A percentile compares a stretch with the other conserved stretches of the same genome.
Evolutionary conservation across 2,888 invertebrate genomes (phyloP).

Genomic region (Frankliniella intonsa): DNA sequence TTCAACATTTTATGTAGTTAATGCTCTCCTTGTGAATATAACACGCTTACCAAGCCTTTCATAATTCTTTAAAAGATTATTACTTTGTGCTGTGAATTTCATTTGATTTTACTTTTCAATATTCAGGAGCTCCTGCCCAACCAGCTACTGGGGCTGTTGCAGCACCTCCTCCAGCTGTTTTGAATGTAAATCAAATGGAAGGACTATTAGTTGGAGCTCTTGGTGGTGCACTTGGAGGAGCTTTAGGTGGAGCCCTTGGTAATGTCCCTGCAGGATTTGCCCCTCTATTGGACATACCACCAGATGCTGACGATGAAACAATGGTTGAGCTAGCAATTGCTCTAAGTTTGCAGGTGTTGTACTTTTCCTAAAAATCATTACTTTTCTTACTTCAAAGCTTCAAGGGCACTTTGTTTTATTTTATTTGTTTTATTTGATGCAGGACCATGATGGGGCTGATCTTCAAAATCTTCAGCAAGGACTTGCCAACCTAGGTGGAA

Average conservation of each 20-base stretch:
- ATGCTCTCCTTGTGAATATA: too few species aligned
- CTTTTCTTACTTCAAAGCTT: neutral
- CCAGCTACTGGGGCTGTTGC: neutral
- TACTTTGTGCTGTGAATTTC: too few species aligned
- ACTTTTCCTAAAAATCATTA: neutral
- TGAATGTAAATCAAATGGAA: conserved; percentile 46
- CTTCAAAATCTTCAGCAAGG: conserved; percentile 52
- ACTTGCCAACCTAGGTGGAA: conserved; percentile 42
- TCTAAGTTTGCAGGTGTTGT: conserved; percentile 67
- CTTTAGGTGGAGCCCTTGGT: conserved; percentile 30
- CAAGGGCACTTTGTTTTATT: neutral
- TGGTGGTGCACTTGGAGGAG: conserved; percentile 47
- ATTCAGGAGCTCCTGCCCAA: neutral
- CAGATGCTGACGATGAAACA: conserved; percentile 94
- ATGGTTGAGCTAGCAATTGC: conserved; percentile 97
- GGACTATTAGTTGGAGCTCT: conserved; percentile 43
- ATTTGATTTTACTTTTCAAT: neutral
- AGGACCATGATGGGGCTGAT: conserved; percentile 60
- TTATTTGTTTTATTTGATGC: conserved; percentile 8
- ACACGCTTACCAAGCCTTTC: too few species aligned
- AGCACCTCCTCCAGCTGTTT: conserved; percentile 16
- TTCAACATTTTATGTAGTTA: too few species aligned
- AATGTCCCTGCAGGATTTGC: conserved; percentile 61
- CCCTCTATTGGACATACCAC: conserved; percentile 78
- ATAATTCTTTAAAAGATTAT: too few species aligned